Evolutionary conservation across 2,113 vertebrate species (phyloP).

Genomic region (Cromileptes altivelis): DNA sequence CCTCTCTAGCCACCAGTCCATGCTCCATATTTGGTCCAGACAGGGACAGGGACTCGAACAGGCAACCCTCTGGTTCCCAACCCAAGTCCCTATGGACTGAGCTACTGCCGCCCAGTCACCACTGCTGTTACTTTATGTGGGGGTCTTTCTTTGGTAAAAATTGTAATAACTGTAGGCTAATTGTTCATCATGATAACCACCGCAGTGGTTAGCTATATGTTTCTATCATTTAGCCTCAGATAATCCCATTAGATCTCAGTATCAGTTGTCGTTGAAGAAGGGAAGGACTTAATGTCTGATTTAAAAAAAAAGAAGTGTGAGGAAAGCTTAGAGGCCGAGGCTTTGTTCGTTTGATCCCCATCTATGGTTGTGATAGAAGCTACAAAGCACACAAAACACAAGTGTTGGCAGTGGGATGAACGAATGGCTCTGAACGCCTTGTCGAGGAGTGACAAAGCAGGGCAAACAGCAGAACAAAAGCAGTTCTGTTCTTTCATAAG

Average conservation of each 20-base stretch:
- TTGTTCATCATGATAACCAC: not conserved
- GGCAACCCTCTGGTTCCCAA: no score
- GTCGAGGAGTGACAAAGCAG: conserved; percentile 27
- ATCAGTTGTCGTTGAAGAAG: conserved; percentile 7
- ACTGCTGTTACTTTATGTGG: not conserved
- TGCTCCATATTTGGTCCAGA: no score
- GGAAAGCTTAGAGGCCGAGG: not conserved
- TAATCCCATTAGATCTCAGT: conserved; percentile 30
- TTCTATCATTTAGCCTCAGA: not conserved
- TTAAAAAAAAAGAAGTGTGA: not conserved
- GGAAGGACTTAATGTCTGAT: conserved; percentile 1
- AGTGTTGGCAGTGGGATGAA: conserved; percentile 23
- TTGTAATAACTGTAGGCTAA: not conserved
- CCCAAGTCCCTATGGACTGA: no score
- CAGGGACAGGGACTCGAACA: no score
- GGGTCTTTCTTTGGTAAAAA: not conserved
- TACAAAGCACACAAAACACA: not conserved
- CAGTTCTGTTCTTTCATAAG: conserved; percentile 30
- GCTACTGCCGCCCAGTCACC: no score
- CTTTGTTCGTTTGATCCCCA: conserved; percentile 31
- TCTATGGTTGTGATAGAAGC: conserved; percentile 19
- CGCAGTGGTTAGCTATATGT: not conserved
- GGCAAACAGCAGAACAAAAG: conserved; percentile 47
- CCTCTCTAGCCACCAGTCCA: no score
- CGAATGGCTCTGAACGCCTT: conserved; percentile 24